These are phyloP conservation scores for Casuarius casuarius DNA, from an alignment of 2,113 vertebrate genomes.

Conservation along the genomic window DNA sequence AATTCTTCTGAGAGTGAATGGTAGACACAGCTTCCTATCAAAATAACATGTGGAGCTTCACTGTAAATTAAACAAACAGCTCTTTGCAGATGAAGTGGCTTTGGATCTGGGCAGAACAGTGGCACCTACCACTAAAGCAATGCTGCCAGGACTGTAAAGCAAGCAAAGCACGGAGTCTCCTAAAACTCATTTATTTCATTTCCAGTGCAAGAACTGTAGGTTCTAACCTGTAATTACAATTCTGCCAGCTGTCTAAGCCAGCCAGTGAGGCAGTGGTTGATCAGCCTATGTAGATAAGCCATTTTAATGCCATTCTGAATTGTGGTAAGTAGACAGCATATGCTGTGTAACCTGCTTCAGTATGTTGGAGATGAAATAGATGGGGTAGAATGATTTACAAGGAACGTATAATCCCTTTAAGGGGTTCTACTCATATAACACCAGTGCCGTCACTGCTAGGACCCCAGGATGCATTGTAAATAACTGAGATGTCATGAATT, in stretches of 20 bases:
- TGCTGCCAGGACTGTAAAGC: not conserved
- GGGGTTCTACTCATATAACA: not conserved
- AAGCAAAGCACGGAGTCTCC: not conserved
- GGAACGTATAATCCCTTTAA: not conserved
- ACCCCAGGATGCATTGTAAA: conserved; percentile 4
- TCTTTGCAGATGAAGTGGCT: not conserved
- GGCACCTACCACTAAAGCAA: not conserved
- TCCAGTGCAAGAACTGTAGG: not conserved
- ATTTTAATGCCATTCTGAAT: conserved; percentile 30
- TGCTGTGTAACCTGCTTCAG: not conserved
- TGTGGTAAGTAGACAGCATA: conserved; percentile 7
- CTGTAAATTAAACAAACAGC: not conserved
- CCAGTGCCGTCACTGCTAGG: not conserved
- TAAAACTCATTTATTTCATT: not conserved
- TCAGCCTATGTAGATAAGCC: conserved; percentile 25
- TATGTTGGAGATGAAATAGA: not conserved
- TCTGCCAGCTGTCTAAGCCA: not conserved
- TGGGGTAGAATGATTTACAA: conserved; percentile 37
- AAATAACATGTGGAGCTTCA: not conserved
- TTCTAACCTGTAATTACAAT: conserved; percentile 16
- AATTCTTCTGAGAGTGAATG: not conserved
- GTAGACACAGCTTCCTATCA: not conserved
- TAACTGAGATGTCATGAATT: not conserved
- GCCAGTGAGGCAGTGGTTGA: conserved; percentile 25
- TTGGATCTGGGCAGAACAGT: not conserved